Evolutionary conservation across 2,113 vertebrate genomes (phyloP), one percentile per base, ranked within the genome.

Genomic region (Gambusia affinis): DNA sequence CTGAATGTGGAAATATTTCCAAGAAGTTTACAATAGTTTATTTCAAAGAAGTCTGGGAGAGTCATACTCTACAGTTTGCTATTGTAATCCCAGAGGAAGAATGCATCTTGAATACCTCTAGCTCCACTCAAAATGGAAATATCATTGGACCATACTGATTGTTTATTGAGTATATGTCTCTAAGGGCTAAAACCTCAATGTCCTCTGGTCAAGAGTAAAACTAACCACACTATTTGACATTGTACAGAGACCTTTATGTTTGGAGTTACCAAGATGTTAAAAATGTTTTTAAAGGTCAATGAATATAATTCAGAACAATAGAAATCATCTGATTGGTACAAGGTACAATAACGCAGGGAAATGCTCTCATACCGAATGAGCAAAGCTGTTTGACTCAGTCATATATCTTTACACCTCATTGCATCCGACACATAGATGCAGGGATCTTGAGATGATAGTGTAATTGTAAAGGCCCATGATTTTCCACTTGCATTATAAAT

Each of bases 401-500:
- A 74, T 84, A 81, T 76, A 82, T 88, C 78, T 86, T 82, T 82
- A 87, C 73, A 81, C 83, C 82, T 78, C 72, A 83, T 81, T 81
- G 81, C 79, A 64, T 83, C 67, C 1, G 14, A 51, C 75, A 64
- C 73, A 79, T 81, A 82, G 86, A 86, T 68, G 75, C 65, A 44
- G 67, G 73, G 30, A 84, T 85, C 76, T 78, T 28, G 28, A 75
- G 68, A 78, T 77, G 72, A 87, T 76, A 70, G 75, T 63, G 4
- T 68, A 83, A 85, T 82, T 73, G 76, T 82, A 84, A 87, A 88
- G 62, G 70, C 64, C 54, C 7, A 14, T 39, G 78, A 85, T 88
- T 87, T 85, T 85, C 75, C 33, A 78, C 78, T 37, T 22, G 76
- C 81, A 57, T 85, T 84, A 87, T 91, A 88, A 91, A 90, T 91